phyloP scores from a whole-genome alignment of 1,140 invertebrate genomes.

The Danaus melanippus region DNA sequence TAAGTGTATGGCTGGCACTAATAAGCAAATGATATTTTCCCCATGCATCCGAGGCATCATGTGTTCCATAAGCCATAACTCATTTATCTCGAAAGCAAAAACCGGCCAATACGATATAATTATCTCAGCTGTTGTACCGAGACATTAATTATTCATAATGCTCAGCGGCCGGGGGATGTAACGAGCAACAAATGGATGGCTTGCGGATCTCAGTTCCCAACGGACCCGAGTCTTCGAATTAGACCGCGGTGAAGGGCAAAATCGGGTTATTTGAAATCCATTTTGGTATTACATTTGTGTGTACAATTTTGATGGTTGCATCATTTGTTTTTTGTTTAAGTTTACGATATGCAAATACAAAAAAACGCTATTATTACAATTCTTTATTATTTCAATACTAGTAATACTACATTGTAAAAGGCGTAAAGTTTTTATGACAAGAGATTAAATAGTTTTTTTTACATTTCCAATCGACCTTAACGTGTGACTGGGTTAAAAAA shows the following conservation, averaged over 20 bases:
- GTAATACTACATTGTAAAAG: too few relatives aligned
- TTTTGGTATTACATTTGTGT: conserved; percentile 16
- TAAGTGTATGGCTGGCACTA: too few relatives aligned
- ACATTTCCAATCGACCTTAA: too few relatives aligned
- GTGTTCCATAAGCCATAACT: too few relatives aligned
- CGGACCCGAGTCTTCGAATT: conserved; percentile 16
- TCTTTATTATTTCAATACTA: too few relatives aligned
- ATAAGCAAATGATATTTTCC: too few relatives aligned
- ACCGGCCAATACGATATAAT: conserved; percentile 15
- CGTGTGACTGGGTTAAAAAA: conserved; percentile 2
- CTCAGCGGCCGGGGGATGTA: conserved; percentile 18
- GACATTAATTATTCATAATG: conserved; percentile 30
- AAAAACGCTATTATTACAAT: background rate
- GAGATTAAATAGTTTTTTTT: conserved; percentile 5
- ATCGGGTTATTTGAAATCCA: conserved; percentile 6
- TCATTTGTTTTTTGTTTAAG: background rate
- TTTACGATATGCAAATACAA: background rate
- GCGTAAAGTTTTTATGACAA: too few relatives aligned
- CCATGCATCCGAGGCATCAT: too few relatives aligned
- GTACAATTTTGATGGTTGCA: conserved; percentile 6
- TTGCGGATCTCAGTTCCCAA: conserved; percentile 15
- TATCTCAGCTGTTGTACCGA: conserved; percentile 20
- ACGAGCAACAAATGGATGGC: conserved; percentile 27
- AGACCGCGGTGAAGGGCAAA: conserved; percentile 17
- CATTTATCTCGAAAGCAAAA: conserved; percentile 1